Evolutionary conservation across 2,113 vertebrate genomes (phyloP).

Genomic region (Lepidothrix coronata): DNA sequence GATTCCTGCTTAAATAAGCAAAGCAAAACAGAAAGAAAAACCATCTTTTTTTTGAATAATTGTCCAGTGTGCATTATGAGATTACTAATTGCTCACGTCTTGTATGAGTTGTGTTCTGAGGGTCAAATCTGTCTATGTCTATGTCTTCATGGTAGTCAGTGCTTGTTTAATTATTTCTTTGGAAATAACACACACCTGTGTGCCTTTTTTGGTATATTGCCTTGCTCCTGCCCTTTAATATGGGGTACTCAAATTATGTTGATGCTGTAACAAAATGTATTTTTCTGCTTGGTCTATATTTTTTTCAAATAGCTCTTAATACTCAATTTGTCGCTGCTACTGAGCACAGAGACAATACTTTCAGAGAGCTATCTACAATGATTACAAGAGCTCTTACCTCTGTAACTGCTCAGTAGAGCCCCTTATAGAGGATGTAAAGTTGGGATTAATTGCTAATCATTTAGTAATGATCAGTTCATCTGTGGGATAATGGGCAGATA

Average conservation of each 20-base stretch:
- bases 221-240: not conserved
- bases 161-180: not conserved
- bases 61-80: not conserved
- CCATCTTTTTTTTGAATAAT: not conserved
- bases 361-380: not conserved
- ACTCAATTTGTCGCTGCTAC: not conserved
- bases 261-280: not conserved
- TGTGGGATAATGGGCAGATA: not conserved
- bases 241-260: not conserved
- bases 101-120: not conserved
- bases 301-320: not conserved
- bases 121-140: not conserved
- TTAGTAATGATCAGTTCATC: not conserved
- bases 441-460: conserved; percentile 14
- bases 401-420: not conserved
- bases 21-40: not conserved
- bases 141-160: not conserved
- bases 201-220: not conserved
- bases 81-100: not conserved
- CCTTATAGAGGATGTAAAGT: not conserved
- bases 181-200: not conserved
- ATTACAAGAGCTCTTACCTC: not conserved
- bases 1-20: not conserved
- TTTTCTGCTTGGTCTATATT: not conserved
- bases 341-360: not conserved